These are phyloP conservation scores for Diarsia mendica DNA, from an alignment of 2,888 invertebrate species.

Conservation along the genomic window DNA sequence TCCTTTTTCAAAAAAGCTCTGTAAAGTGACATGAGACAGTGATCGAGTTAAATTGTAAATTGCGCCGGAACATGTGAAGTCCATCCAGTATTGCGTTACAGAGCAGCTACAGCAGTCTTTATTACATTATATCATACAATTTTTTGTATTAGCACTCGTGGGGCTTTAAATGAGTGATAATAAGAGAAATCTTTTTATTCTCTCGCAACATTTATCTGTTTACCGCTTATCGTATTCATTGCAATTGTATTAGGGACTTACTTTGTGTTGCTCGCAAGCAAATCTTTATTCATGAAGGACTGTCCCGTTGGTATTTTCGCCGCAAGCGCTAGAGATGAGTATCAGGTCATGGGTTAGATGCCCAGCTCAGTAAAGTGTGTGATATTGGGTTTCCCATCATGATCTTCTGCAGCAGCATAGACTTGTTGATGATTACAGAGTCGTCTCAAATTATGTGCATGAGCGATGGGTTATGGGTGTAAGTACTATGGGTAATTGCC, in stretches of 20 bases:
- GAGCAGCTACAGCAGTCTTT: neutral
- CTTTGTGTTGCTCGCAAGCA: too few species aligned
- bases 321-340: neutral
- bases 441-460: neutral
- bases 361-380: neutral
- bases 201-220: neutral
- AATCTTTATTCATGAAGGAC: too few species aligned
- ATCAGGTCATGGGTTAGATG: neutral
- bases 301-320: neutral
- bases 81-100: neutral
- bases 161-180: neutral
- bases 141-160: neutral
- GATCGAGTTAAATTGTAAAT: neutral
- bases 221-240: neutral
- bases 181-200: neutral
- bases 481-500: neutral
- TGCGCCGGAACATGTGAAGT: neutral
- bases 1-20: neutral
- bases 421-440: neutral
- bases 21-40: neutral
- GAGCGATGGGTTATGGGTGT: neutral
- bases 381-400: neutral
- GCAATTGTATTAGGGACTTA: neutral
- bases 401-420: neutral
- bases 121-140: slow-evolving; percentile 1